Evolutionary conservation across 2,888 invertebrate species (phyloP).

Genomic region (Oeneis ivallda): DNA sequence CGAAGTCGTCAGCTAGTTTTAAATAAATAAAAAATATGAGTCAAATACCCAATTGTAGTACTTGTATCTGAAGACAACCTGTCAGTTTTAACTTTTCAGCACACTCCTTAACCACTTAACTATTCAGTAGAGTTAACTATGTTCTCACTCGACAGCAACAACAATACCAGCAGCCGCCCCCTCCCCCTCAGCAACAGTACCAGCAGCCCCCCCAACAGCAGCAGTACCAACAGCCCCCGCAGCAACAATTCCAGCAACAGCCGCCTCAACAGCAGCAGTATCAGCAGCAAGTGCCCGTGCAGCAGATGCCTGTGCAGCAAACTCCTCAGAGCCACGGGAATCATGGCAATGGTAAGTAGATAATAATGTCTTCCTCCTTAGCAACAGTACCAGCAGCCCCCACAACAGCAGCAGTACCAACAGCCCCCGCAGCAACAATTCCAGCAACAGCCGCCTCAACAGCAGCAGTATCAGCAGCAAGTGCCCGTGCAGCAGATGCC

Average conservation of each 20-base stretch:
- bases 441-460: neutral
- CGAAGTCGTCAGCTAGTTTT: no score
- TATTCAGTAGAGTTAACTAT: slow-evolving; percentile 37
- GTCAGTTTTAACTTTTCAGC: no score
- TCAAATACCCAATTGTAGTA: no score
- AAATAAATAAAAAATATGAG: no score
- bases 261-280: neutral
- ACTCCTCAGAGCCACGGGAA: no score
- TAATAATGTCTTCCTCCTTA: neutral
- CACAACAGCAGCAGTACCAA: slow-evolving; percentile 3
- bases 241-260: neutral
- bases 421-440: neutral
- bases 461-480: neutral
- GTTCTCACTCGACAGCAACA: slow-evolving; percentile 18
- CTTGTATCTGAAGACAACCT: no score
- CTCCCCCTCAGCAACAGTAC: slow-evolving; percentile 5
- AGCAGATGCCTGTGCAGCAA: neutral
- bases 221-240: neutral
- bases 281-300: neutral
- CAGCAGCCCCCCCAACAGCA: slow-evolving; percentile 1
- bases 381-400: slow-evolving; percentile 1
- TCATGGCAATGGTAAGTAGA: neutral
- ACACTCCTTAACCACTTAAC: no score
- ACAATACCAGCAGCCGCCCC: slow-evolving; percentile 32
- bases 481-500: neutral